phyloP scores from a whole-genome alignment of 2,888 invertebrate species.

The Callyntrura sp. region DNA sequence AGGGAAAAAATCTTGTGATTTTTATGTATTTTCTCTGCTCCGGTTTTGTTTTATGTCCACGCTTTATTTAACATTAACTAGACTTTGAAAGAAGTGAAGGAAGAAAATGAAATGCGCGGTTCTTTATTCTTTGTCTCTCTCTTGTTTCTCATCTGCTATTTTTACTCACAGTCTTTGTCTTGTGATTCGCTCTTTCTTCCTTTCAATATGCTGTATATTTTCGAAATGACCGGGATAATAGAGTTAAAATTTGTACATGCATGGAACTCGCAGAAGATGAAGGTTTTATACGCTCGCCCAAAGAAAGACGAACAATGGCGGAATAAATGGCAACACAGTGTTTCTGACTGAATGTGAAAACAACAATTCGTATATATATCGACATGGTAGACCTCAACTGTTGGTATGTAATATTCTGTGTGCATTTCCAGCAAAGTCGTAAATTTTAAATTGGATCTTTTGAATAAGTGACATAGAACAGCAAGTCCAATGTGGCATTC shows the following conservation, averaged over 20 bases:
- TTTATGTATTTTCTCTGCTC: conserved; percentile 74
- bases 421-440: conserved; percentile 43
- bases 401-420: neutral
- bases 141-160: conserved; percentile 40
- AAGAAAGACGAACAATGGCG: neutral
- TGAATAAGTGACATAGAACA: conserved; percentile 9
- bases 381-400: neutral
- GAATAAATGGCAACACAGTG: conserved; percentile 64
- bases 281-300: neutral
- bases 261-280: conserved; percentile 7
- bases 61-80: conserved; percentile 75
- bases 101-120: conserved; percentile 66
- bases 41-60: conserved; percentile 76
- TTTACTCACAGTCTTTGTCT: conserved; percentile 15
- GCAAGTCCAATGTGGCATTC: neutral
- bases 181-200: neutral
- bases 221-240: conserved; percentile 37
- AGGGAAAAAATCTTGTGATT: conserved; percentile 67
- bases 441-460: conserved; percentile 52
- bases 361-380: neutral
- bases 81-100: conserved; percentile 31
- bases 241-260: conserved; percentile 13
- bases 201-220: neutral
- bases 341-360: conserved; percentile 65
- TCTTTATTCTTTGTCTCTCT: conserved; percentile 38